Evolutionary conservation across 1,140 invertebrate species (phyloP), one percentile per base, ranked within the genome.

Genomic region (Lasioglossum baleicum): DNA sequence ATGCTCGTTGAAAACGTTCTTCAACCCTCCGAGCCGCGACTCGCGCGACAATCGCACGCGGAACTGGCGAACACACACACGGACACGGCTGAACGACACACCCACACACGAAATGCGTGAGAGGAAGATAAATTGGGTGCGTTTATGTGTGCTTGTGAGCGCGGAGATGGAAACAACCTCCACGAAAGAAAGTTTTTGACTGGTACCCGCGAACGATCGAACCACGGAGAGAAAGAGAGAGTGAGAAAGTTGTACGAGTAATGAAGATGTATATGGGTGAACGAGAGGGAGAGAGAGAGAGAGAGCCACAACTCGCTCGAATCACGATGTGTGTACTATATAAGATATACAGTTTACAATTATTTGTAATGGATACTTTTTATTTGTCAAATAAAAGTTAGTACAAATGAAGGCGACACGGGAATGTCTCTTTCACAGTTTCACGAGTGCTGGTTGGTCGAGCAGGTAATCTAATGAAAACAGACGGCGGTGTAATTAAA

Each of bases 381-480:
- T 91, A 91, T 91, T 92, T 91, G 89, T 91, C 90, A 88, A 91
- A 91, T 91, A 90, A 91, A 91, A 89, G 77, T 91, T 91, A 91
- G 90, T 92, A 91, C 90, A 92, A 92, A 92, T 81, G 72, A 89
- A 61, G 42, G 40, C 64, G 35, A 72, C 42, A n/a, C 35, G 15
- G 56, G 35, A 15, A 35, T 60, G 58, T 20, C 51, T 53, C 42
- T 42, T 8, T 15, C 26, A 26, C 26, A 1, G 0, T 26, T 26
- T 1, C 26, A 26, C 26, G 26, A 26, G 26, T 26, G 26, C 26
- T 26, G 26, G 26, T 26, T 26, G 26, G 26, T 26, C 26, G 26
- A 26, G 26, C 26, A 26, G 26, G 26, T 26, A 26, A 26, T 26
- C 26, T 26, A 64, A 31, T 11, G 22, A 56, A n/a, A n/a, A 64